Percentiles rank a stretch among this genome's conserved stretches.
phyloP scores from a whole-genome alignment of 2,113 vertebrate species.

The Pseudonaja textilis region DNA sequence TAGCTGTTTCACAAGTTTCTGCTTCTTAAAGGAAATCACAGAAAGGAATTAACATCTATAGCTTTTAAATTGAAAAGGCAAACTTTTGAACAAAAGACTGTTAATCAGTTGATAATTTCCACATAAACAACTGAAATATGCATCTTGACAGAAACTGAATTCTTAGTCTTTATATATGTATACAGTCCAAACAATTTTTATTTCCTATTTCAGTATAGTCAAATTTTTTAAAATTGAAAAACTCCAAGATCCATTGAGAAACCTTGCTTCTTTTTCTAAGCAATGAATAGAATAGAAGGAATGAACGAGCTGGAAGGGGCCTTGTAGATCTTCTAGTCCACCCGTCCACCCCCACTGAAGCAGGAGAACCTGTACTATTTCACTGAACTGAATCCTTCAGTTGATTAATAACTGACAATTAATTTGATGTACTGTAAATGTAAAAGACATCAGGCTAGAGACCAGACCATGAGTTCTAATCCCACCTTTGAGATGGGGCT shows the following conservation, averaged over 20 bases:
- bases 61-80: not conserved
- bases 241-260: not conserved
- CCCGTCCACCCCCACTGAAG: too few species aligned
- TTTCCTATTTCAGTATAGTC: not conserved
- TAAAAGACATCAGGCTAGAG: not conserved
- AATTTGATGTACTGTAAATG: not conserved
- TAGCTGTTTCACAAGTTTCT: slow-evolving; percentile 92
- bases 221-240: not conserved
- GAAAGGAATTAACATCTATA: slow-evolving; percentile 27
- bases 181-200: not conserved
- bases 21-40: slow-evolving; percentile 84
- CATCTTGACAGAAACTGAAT: not conserved
- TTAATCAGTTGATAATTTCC: not conserved
- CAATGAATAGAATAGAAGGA: not conserved
- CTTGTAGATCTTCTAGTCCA: too few species aligned
- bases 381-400: not conserved
- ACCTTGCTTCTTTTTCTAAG: not conserved
- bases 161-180: not conserved
- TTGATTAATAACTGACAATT: not conserved
- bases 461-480: not conserved
- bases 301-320: too few species aligned
- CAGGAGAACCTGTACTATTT: too few species aligned
- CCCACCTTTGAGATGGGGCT: not conserved
- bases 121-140: not conserved
- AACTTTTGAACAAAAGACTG: not conserved